Base-by-base conservation (phyloP, 1,140 invertebrate genomes). In the Euura lappo region DNA sequence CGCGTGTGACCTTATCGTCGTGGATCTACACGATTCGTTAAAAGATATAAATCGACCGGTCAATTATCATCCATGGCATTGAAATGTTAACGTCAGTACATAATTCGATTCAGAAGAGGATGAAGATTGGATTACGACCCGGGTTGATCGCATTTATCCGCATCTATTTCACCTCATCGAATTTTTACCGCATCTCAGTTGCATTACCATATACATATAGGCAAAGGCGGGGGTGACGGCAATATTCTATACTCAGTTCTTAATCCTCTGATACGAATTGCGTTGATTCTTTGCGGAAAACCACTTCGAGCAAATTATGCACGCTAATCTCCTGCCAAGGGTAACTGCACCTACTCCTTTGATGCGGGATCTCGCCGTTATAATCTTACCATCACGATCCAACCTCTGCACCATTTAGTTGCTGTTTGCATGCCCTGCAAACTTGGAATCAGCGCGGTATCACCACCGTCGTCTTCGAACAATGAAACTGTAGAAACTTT, bases 301-400 rank as follows among this genome's bases (percentile, higher is more conserved):
- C 43, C 13, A 28, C 65, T 69, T 70, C 69, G 65, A 44, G 11
- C 43, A 44, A 45, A 75, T 75, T 66, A 70, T 70, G 43, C 71
- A 75, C 74, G 74, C 72, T 75, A 68, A 73, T 75, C 72, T 73
- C 65, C 60, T 68, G 68, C 51, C 74, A 70, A 13, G 42, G n/a
- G 11, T n/a, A n/a, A 8, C 28, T 28, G 28, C 28, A 28, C 28
- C 28, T 11, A 11, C 45, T 44, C 42, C 11, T 28, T 66, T 73
- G 72, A 75, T 69, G 72, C 71, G 70, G 70, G 28, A 28, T 28
- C 28, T 28, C 28, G 28, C 67, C 44, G 51, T 51, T 45, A n/a
- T 75, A 46, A 73, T 11, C 45, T 43, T 51, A 65, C 51, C 7
- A 46, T 71, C 45, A 68, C 74, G 71, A 70, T 45, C 74, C 28